Evolutionary conservation across 1,140 invertebrate genomes (phyloP), one percentile per base, ranked within the genome.

Genomic region (Cotesia typhae): DNA sequence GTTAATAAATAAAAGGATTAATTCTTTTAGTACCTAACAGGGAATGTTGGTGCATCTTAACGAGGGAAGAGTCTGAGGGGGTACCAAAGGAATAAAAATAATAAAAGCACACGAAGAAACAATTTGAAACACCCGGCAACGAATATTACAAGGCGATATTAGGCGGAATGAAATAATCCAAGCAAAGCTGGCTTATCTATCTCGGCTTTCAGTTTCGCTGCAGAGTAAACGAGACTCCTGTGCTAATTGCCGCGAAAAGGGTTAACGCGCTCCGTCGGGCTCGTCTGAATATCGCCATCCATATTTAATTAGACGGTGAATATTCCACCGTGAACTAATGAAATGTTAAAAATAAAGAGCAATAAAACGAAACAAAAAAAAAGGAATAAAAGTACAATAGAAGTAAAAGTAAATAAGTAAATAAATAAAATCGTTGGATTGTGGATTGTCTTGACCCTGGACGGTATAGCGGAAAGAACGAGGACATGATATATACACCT

Each of bases 131-230:
- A 83, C 78, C 83, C 78, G 82, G 82, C 81, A 78, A 82, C 82
- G 82, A 84, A 84, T 83, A 84, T 85, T 85, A 85, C 82, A 84
- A 81, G 80, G 75, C 80, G 81, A 85, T 85, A 85, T 85, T 82
- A 85, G 81, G 79, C 77, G 79, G 78, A 81, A 84, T 83, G 80
- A 84, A 85, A 84, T 84, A 84, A 85, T 84, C 83, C 83, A 82
- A 78, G 75, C 77, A 69, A 75, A 77, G 74, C 77, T 14, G 5
- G 9, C 78, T 77, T 78, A 79, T 78, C 53, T 69, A 12, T 69
- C 37, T 57, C 47, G 20, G 41, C 47, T 41, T 72, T 66, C 73
- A 78, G 74, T 76, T 80, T 72, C 80, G 79, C 79, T 83, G 84
- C 82, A 81, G 78, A 83, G 81, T 82, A 82, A 84, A 83, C 79